phyloP scores from a whole-genome alignment of 1,140 invertebrate genomes.

The Dendroctonus ponderosae region DNA sequence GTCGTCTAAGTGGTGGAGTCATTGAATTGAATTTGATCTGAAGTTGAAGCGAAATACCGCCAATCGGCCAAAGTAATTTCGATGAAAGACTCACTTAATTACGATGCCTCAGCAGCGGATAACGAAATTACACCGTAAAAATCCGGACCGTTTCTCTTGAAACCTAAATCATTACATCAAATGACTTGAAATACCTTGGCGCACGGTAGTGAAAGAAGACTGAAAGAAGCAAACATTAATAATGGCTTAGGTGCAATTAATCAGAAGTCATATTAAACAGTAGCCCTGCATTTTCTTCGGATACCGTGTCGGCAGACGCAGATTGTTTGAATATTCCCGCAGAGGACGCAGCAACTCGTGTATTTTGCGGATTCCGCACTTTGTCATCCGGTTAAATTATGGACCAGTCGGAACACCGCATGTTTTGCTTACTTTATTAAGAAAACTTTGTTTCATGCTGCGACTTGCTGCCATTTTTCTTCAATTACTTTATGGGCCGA shows the following conservation, averaged over 20 bases:
- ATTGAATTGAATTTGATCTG: too few relatives aligned
- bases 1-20: too few relatives aligned
- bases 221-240: constrained; percentile 42
- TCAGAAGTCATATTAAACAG: constrained; percentile 47
- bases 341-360: constrained; percentile 28
- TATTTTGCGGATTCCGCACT: constrained; percentile 34
- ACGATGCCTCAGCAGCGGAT: constrained; percentile 19
- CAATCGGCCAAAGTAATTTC: background rate
- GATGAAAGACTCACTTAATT: constrained; percentile 6
- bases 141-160: constrained; percentile 9
- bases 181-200: constrained; percentile 29
- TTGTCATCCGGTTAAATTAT: constrained; percentile 34
- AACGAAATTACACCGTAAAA: constrained; percentile 13
- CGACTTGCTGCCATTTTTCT: constrained; percentile 21
- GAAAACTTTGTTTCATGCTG: constrained; percentile 33
- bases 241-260: constrained; percentile 45
- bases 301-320: constrained; percentile 38
- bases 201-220: constrained; percentile 43
- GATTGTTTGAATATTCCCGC: constrained; percentile 38
- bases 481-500: constrained; percentile 16
- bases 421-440: constrained; percentile 32
- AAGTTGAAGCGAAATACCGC: constrained; percentile 2
- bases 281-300: constrained; percentile 43
- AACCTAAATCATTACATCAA: constrained; percentile 30
- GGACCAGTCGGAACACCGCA: constrained; percentile 23